Evolutionary conservation across 2,113 vertebrate genomes (phyloP).

Genomic region (Anhinga anhinga): DNA sequence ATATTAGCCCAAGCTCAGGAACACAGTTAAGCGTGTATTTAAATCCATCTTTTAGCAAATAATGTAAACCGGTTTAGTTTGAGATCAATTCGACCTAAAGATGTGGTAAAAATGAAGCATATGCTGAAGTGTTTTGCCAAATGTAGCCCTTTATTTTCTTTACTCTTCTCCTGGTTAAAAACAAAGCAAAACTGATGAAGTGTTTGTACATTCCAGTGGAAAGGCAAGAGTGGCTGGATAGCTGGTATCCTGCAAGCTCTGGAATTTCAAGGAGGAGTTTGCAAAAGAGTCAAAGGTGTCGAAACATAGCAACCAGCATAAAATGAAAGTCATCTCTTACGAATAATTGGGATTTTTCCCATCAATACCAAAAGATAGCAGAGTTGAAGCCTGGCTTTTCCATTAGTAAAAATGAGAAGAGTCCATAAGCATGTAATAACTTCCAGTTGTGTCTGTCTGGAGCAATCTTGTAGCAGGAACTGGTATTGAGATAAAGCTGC

Average conservation of each 20-base stretch:
- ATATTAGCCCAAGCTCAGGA: background rate
- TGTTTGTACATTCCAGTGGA: background rate
- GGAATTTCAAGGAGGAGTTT: background rate
- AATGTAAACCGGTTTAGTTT: background rate
- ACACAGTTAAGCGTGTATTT: fast-evolving
- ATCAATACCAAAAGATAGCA: background rate
- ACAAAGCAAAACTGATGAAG: background rate
- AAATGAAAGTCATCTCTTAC: background rate
- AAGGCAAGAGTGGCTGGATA: background rate
- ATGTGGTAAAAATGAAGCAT: background rate
- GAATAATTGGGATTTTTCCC: background rate
- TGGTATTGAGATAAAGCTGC: background rate
- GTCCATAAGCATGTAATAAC: background rate
- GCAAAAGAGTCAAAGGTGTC: background rate
- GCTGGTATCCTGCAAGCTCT: background rate
- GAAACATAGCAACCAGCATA: background rate
- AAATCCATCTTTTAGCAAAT: background rate
- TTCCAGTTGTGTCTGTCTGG: background rate
- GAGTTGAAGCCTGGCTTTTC: background rate
- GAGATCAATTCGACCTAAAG: background rate
- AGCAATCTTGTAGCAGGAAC: background rate
- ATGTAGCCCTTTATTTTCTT: background rate
- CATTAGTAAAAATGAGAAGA: background rate
- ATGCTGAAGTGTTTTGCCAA: background rate
- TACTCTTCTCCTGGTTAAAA: background rate